Percentiles rank a stretch among this genome's conserved stretches.
These are phyloP conservation scores for Acyrthosiphon pisum DNA, from an alignment of 1,140 invertebrate genomes.

Conservation along the genomic window DNA sequence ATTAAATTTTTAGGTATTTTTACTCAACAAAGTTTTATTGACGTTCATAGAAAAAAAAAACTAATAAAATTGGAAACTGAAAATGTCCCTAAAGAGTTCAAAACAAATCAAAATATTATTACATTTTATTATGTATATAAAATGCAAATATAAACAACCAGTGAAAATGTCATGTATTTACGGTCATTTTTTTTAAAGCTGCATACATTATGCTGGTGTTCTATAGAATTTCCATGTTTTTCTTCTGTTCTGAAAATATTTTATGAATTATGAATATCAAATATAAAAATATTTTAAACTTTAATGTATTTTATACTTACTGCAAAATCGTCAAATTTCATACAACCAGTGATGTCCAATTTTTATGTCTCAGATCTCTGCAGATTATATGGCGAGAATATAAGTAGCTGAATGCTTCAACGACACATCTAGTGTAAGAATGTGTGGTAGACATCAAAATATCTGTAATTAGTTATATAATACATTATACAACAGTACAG, in stretches of 20 bases:
- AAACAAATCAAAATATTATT: no score
- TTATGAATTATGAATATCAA: background rate
- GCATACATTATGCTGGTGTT: conserved; percentile 95
- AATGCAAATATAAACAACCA: no score
- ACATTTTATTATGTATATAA: no score
- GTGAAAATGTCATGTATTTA: no score
- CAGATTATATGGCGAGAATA: conserved; percentile 97
- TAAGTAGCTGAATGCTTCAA: conserved; percentile 95
- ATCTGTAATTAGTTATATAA: conserved; percentile 64
- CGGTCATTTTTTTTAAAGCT: no score
- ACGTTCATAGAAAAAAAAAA: no score
- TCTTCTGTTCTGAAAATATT: conserved; percentile 61
- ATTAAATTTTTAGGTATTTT: no score
- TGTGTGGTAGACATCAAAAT: conserved; percentile 84
- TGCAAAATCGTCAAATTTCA: conserved; percentile 95
- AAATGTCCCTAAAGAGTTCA: no score
- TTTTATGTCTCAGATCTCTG: conserved; percentile 97
- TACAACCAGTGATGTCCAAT: conserved; percentile 90
- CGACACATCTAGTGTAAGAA: conserved; percentile 96
- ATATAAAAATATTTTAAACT: background rate
- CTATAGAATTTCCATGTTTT: conserved; percentile 97
- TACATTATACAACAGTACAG: background rate
- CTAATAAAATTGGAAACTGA: no score
- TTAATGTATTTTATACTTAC: conserved; percentile 58
- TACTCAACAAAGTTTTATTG: no score